Conservation (phyloP, 2,113 vertebrate species). For the Strix aluco region DNA sequence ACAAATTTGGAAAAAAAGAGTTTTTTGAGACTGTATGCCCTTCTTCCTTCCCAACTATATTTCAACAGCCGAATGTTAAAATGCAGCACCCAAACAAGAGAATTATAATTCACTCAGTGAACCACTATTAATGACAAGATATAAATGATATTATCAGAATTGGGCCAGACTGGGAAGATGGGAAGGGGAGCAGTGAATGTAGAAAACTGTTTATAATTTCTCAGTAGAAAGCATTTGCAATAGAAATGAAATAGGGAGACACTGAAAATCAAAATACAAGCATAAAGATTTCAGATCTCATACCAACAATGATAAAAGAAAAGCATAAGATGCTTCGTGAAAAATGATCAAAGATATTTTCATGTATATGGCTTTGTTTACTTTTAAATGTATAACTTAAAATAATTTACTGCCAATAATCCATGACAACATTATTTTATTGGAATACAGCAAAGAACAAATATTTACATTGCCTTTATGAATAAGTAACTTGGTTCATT, state of each 20-base stretch:
- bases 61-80: background rate
- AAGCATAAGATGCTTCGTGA: background rate
- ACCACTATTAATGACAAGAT: background rate
- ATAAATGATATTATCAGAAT: background rate
- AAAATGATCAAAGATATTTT: background rate
- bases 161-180: background rate
- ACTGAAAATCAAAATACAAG: background rate
- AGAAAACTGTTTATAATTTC: background rate
- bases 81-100: background rate
- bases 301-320: background rate
- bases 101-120: background rate
- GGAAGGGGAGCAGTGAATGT: background rate
- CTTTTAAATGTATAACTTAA: background rate
- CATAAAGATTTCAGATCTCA: background rate
- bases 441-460: background rate
- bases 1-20: background rate
- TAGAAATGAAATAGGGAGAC: background rate
- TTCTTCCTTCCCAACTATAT: background rate
- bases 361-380: background rate
- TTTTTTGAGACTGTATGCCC: background rate
- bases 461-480: background rate
- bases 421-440: background rate
- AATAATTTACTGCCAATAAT: slow-evolving; percentile 9
- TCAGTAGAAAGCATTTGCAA: background rate
- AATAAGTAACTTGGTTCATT: background rate